phyloP scores from a whole-genome alignment of 2,113 vertebrate genomes.

The Aspidoscelis tigris region DNA sequence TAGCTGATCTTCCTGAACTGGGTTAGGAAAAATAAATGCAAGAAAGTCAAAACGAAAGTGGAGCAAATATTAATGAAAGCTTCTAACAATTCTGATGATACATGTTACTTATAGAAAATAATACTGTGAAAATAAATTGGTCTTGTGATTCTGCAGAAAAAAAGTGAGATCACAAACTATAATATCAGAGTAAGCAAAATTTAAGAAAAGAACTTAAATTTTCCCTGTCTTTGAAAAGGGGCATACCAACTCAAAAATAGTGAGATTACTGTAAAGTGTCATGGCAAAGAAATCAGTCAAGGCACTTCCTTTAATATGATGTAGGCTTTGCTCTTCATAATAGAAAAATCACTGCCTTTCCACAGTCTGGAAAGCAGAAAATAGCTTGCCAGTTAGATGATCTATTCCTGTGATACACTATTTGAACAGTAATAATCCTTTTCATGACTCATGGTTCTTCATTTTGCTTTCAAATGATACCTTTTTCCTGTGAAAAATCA shows the following conservation, averaged over 20 bases:
- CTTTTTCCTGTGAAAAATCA: constrained; percentile 56
- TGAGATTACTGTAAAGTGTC: constrained; percentile 34
- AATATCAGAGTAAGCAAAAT: background rate
- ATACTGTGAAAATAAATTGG: background rate
- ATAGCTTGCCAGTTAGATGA: constrained; percentile 52
- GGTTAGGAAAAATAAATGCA: too few species aligned
- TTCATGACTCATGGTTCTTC: constrained; percentile 45
- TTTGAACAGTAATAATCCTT: constrained; percentile 64
- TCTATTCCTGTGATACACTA: constrained; percentile 28
- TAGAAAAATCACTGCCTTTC: constrained; percentile 53
- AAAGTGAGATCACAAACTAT: background rate
- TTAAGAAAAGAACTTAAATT: background rate
- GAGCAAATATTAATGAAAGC: background rate
- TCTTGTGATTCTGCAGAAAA: background rate
- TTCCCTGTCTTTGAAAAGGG: background rate
- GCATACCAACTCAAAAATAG: constrained; percentile 42
- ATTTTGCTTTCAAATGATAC: constrained; percentile 65
- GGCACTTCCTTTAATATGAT: constrained; percentile 38
- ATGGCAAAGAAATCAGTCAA: constrained; percentile 39
- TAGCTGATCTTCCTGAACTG: too few species aligned
- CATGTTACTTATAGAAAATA: background rate
- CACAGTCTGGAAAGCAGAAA: constrained; percentile 55
- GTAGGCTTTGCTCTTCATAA: constrained; percentile 47
- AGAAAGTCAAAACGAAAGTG: accelerated
- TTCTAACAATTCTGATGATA: accelerated